phyloP scores from a whole-genome alignment of 2,888 invertebrate species.

The Tetranychus truncatus region DNA sequence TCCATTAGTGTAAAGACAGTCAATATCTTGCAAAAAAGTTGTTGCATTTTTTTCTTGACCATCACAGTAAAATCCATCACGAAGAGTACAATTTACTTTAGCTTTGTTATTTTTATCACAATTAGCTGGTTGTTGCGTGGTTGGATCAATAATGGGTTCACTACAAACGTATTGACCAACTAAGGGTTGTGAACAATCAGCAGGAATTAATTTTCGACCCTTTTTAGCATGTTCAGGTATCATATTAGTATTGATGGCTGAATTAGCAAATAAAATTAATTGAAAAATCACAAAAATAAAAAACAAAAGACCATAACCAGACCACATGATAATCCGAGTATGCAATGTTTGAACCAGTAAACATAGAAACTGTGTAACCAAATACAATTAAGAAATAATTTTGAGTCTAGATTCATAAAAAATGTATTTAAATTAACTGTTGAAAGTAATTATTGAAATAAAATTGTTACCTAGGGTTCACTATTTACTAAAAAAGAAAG shows the following conservation, averaged over 20 bases:
- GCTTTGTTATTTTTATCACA: slow-evolving; percentile 62
- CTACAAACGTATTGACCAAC: slow-evolving; percentile 32
- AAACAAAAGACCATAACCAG: neutral
- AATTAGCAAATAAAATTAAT: neutral
- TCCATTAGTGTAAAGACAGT: slow-evolving; percentile 91
- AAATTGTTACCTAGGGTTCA: no score
- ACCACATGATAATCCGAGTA: neutral
- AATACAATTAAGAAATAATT: no score
- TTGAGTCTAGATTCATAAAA: no score
- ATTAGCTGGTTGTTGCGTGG: slow-evolving; percentile 67
- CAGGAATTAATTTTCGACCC: slow-evolving; percentile 19
- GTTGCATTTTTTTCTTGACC: slow-evolving; percentile 49
- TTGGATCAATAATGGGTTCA: slow-evolving; percentile 49
- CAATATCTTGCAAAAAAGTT: slow-evolving; percentile 58
- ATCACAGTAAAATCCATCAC: slow-evolving; percentile 59
- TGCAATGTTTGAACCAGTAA: no score
- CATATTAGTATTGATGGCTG: neutral
- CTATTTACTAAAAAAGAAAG: no score
- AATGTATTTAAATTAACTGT: no score
- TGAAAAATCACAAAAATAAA: neutral
- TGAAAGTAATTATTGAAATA: no score
- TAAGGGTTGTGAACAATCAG: slow-evolving; percentile 48
- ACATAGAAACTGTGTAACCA: no score
- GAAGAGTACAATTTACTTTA: slow-evolving; percentile 61
- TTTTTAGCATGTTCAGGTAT: slow-evolving; percentile 27